Conservation (phyloP, 2,113 vertebrate genomes). For the Ondatra zibethicus region DNA sequence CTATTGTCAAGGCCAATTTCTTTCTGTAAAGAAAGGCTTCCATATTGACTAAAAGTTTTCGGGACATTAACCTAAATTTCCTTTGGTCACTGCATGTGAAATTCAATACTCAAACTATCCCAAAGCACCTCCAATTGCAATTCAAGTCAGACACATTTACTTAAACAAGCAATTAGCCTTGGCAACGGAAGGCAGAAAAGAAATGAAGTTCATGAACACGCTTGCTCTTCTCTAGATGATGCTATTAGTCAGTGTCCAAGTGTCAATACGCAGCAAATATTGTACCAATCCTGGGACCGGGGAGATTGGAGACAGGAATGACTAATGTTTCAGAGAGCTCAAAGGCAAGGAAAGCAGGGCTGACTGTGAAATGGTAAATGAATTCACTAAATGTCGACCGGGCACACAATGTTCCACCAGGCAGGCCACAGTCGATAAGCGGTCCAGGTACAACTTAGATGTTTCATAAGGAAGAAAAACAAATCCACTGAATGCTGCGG, state of each 20-base stretch:
- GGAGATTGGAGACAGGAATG: conserved; percentile 33
- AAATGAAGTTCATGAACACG: conserved; percentile 68
- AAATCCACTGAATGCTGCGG: background rate
- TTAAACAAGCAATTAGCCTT: conserved; percentile 78
- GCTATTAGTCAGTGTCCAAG: conserved; percentile 66
- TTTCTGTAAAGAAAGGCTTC: conserved; percentile 29
- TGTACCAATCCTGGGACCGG: conserved; percentile 52
- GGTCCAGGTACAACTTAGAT: background rate
- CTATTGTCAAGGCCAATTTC: conserved; percentile 44
- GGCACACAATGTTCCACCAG: background rate
- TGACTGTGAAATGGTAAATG: conserved; percentile 46
- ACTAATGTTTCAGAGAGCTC: conserved; percentile 46
- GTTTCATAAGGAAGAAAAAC: conserved; percentile 39
- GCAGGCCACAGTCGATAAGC: conserved; percentile 5
- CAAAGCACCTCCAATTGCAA: conserved; percentile 71
- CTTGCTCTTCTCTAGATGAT: conserved; percentile 52
- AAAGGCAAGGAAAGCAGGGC: conserved; percentile 2
- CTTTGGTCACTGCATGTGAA: conserved; percentile 68
- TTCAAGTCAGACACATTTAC: conserved; percentile 72
- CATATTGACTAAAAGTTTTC: conserved; percentile 69
- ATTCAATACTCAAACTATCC: conserved; percentile 64
- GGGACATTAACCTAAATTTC: conserved; percentile 74
- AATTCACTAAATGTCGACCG: conserved; percentile 42
- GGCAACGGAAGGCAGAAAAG: conserved; percentile 58
- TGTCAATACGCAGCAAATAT: conserved; percentile 33